Evolutionary conservation across 2,888 invertebrate species (phyloP), one percentile per base, ranked within the genome.

Genomic region (Melieria crassipennis): DNA sequence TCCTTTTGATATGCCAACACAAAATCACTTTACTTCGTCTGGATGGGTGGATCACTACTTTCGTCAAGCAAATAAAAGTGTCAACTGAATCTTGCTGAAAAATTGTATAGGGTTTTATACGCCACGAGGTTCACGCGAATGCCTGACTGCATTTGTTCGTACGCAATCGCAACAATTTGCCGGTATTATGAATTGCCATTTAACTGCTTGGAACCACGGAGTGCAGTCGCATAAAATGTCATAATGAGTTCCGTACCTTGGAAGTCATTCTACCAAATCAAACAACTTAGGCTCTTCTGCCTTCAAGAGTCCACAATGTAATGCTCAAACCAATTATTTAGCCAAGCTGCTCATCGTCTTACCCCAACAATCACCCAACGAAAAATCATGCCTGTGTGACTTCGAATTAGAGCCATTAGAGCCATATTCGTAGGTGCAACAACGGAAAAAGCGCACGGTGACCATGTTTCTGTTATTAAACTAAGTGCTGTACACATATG

Each of bases 251-350:
- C 43, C n/a, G n/a, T 11, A 43, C 63, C 13, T 13, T 62, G 60
- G 65, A 72, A 73, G 73, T 73, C 79, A 82, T 77, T 82, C 79
- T 81, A 79, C 75, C 83, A 78, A 72, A 76, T 75, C 82, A 78
- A 73, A 73, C 72, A 73, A 63, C 55, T 50, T 30, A 30, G 2
- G 30, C 30, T 30, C 30, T 30, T 30, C 30, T 30, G 30, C 30
- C 30, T 30, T 30, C 30, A 30, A 30, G 30, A 30, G 30, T 30
- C 30, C 30, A 30, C 30, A 30, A 30, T 30, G 30, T 30, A 30
- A 30, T 30, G 30, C 30, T 30, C 30, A 30, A 30, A 30, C 30
- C 30, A 30, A 30, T 30, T 30, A 30, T 30, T 30, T 30, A 30
- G 30, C 2, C 30, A 30, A 30, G 30, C 3, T 30, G 30, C 30